Percentiles rank a stretch among this genome's conserved stretches.
Evolutionary conservation across 2,888 invertebrate genomes (phyloP).

Genomic region (Pristionchus exspectatus): DNA sequence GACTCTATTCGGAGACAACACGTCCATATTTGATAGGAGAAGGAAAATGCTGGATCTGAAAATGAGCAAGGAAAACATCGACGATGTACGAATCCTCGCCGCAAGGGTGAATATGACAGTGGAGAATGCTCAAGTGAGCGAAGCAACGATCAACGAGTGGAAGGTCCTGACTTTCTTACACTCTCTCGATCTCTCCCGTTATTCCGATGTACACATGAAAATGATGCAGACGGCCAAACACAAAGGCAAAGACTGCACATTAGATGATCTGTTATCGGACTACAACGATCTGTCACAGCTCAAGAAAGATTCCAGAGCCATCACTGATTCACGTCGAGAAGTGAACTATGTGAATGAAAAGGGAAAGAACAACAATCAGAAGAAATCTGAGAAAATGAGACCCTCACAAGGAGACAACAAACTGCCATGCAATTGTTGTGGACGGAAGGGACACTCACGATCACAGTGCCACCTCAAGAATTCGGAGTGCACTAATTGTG

Average conservation of each 20-base stretch:
- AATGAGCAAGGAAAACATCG: too few relatives aligned
- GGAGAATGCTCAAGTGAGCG: not conserved
- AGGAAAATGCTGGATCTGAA: too few relatives aligned
- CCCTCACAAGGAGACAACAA: not conserved
- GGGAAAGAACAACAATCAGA: not conserved
- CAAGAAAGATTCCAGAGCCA: not conserved
- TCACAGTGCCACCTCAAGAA: not conserved
- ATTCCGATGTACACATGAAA: not conserved
- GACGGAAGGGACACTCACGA: not conserved
- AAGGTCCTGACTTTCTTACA: not conserved
- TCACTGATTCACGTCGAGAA: not conserved
- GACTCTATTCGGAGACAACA: too few relatives aligned
- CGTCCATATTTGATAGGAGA: too few relatives aligned
- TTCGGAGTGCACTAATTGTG: not conserved
- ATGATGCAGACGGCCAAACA: conserved; percentile 13
- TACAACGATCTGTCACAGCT: not conserved
- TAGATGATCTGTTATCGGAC: not conserved
- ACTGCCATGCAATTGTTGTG: not conserved
- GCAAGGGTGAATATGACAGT: too few relatives aligned
- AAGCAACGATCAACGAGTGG: not conserved
- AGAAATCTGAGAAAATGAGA: not conserved
- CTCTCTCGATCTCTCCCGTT: not conserved
- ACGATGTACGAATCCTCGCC: too few relatives aligned
- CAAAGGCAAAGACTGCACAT: not conserved
- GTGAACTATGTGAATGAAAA: not conserved